Base-by-base conservation (phyloP, 2,888 invertebrate genomes). In the Gonocerus acuteangulatus region DNA sequence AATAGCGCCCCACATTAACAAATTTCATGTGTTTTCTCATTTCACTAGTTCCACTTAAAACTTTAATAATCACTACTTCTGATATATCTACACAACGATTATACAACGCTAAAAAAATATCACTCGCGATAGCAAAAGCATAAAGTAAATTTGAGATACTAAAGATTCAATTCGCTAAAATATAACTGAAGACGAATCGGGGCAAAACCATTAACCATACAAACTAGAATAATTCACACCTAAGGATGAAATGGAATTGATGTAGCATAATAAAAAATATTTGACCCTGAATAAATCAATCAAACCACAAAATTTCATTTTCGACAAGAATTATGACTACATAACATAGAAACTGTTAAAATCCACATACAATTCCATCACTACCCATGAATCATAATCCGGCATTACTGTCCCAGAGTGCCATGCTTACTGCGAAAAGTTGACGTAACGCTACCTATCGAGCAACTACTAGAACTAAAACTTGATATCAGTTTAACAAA, bases 1-100 rank as follows among this genome's bases (percentile, higher is more conserved):
- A 48, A 66, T 63, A 62, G 61, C 62, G 56, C 64, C 61, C 66
- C 66, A 66, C 66, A 66, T 66, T 59, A 64, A 66, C 51, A 34
- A 52, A 44, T 42, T 60, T 60, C 48, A 39, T 22, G 48, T 60
- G 27, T 39, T 42, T 49, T 42, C 36, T 60, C 60, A 60, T 60
- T 47, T 60, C 60, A 36, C 59, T 32, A 18, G 16, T 36, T 15
- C 15, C 32, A 34, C 36, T 34, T 19, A 18, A 52, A 39, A 60
- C 39, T 32, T 13, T 21, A 58, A 49, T 32, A 21, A 49, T 23
- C 15, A 42, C 23, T 54, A 39, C 22, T 42, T 54, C 19, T 22
- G 19, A 22, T 1, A 22, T 34, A 3, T 15, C 7, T 39, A 13
- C 39, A 39, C 39, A 9, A 15, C 15, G n/a, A 15, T 9, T 27